These are phyloP conservation scores for Platysteira castanea DNA, from an alignment of 2,113 vertebrate species.

Conservation along the genomic window DNA sequence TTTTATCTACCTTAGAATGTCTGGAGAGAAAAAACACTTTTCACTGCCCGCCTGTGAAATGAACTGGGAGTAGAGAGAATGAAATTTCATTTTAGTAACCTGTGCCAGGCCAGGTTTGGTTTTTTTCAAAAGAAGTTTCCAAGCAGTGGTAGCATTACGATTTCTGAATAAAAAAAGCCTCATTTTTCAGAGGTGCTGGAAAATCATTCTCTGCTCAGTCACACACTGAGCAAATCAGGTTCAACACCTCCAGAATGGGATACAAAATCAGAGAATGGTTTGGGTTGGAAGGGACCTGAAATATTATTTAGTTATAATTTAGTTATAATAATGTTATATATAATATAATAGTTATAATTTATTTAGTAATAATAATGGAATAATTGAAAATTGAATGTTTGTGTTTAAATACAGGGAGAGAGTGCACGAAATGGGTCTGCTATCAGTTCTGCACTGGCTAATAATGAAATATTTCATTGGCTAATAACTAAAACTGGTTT, in stretches of 20 bases:
- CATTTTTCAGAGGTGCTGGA: neutral
- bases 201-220: neutral
- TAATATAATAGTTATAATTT: too few species aligned
- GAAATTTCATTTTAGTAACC: neutral
- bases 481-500: neutral
- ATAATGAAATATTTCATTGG: neutral
- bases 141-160: neutral
- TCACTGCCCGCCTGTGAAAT: neutral
- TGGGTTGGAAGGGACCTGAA: neutral
- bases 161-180: neutral
- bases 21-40: neutral
- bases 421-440: accelerated
- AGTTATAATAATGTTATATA: too few species aligned
- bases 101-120: neutral
- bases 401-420: neutral
- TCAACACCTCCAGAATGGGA: neutral
- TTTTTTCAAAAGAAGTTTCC: neutral
- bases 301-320: neutral
- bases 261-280: neutral
- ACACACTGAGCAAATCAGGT: neutral
- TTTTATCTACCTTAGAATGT: neutral
- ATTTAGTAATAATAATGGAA: too few species aligned
- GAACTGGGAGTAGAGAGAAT: neutral
- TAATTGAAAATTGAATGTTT: neutral
- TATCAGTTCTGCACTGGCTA: neutral